phyloP scores from a whole-genome alignment of 2,797 vertebrate genomes.

The Ateles fusciceps region DNA sequence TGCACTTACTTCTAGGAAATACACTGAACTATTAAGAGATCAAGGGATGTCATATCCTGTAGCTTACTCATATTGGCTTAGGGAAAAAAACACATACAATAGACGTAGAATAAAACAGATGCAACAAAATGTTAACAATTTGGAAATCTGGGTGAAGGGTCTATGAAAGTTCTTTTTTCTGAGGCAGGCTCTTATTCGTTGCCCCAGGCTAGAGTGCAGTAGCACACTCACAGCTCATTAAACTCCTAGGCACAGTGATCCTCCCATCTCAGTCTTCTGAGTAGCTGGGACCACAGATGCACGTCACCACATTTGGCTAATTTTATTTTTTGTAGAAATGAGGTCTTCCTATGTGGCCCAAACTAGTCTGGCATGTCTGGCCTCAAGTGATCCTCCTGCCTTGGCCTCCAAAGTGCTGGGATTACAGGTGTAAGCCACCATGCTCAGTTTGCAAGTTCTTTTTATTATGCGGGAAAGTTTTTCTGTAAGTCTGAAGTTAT shows the following conservation, averaged over 20 bases:
- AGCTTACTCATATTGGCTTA: not conserved
- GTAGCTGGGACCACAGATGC: not conserved
- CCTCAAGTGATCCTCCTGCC: not conserved
- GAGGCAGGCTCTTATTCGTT: not conserved
- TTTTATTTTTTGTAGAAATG: not conserved
- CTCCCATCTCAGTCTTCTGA: not conserved
- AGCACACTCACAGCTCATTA: not conserved
- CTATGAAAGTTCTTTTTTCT: not conserved
- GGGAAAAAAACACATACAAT: not conserved
- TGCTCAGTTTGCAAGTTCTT: not conserved
- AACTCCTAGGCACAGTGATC: not conserved
- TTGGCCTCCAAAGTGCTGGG: not conserved
- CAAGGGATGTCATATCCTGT: rapidly evolving
- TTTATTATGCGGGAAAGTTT: not conserved
- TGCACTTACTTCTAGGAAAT: not conserved
- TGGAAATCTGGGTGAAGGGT: not conserved
- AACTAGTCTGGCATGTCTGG: not conserved
- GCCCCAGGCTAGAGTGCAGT: not conserved
- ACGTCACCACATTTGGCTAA: not conserved
- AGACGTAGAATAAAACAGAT: not conserved
- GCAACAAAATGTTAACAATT: not conserved
- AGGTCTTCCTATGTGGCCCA: not conserved
- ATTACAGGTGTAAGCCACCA: not conserved
- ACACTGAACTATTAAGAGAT: not conserved
- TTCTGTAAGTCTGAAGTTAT: not conserved